Conservation (phyloP, 2,888 invertebrate genomes). For the Doris montereyensis region DNA sequence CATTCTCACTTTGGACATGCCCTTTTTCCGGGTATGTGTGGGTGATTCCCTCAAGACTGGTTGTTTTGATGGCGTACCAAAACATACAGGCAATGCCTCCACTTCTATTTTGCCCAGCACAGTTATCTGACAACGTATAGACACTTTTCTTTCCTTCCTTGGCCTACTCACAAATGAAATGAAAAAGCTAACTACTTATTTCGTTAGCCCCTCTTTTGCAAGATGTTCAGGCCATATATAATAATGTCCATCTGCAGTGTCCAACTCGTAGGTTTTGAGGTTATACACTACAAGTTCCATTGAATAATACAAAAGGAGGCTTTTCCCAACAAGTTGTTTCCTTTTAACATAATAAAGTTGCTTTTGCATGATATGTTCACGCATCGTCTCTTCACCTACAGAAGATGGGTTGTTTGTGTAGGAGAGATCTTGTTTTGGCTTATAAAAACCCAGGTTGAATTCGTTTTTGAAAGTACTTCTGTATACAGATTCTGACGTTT, state of each 20-base stretch:
- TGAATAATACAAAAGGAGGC: too few relatives aligned
- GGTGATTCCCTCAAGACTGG: background rate
- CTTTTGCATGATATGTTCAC: background rate
- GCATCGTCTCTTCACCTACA: background rate
- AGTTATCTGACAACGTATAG: background rate
- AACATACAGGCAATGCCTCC: background rate
- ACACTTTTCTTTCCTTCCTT: background rate
- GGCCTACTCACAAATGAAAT: background rate
- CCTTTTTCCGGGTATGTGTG: slow-evolving; percentile 11
- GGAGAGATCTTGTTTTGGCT: background rate
- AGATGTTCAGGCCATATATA: slow-evolving; percentile 1
- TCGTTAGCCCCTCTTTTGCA: background rate
- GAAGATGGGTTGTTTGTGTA: background rate
- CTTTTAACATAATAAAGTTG: too few relatives aligned
- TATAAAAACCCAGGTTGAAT: background rate
- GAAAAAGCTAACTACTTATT: background rate
- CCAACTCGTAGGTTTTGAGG: background rate
- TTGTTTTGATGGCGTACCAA: background rate
- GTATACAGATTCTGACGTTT: background rate
- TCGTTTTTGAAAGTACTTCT: background rate
- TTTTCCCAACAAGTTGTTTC: too few relatives aligned
- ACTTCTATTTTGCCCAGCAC: background rate
- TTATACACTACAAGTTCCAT: background rate
- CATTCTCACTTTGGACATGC: background rate
- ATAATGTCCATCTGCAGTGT: background rate